Percentiles rank a stretch among this genome's conserved stretches.
Conservation (phyloP, 2,113 vertebrate species). For the Cromileptes altivelis region DNA sequence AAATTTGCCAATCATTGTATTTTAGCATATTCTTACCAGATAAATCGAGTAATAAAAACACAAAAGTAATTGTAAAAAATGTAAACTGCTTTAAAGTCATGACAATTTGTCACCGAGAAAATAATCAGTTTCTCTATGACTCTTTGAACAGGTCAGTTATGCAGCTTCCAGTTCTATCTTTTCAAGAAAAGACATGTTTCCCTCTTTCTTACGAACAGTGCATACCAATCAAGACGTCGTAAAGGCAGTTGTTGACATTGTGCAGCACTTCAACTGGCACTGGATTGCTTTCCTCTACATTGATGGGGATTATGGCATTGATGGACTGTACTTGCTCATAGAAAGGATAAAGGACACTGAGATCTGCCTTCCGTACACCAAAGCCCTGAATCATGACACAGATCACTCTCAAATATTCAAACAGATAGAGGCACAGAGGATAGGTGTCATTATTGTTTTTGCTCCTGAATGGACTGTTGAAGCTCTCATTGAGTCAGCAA, state of each 20-base stretch:
- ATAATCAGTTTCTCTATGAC: too few relatives aligned
- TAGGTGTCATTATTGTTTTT: conserved; percentile 78
- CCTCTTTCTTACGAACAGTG: conserved; percentile 88
- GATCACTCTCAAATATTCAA: conserved; percentile 67
- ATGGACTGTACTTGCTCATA: conserved; percentile 71
- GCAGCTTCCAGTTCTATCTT: conserved; percentile 79
- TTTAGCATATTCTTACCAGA: too few relatives aligned
- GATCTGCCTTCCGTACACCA: conserved; percentile 85
- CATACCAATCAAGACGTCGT: conserved; percentile 84
- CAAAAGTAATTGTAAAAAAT: too few relatives aligned
- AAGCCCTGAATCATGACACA: not conserved
- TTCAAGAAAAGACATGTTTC: conserved; percentile 80
- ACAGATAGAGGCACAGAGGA: conserved; percentile 66
- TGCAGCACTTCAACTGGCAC: too few relatives aligned
- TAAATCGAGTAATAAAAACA: too few relatives aligned
- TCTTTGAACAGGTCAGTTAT: conserved; percentile 86
- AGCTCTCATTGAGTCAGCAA: conserved; percentile 78
- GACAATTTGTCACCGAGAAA: too few relatives aligned
- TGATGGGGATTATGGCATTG: conserved; percentile 75
- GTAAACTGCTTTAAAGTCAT: not conserved
- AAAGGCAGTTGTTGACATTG: conserved; percentile 74
- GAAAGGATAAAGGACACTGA: conserved; percentile 41
- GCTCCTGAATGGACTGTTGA: conserved; percentile 14
- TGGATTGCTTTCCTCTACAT: conserved; percentile 76
- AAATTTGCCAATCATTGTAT: conserved; percentile 34